phyloP scores from a whole-genome alignment of 2,888 invertebrate genomes.

The Melanophora roralis region DNA sequence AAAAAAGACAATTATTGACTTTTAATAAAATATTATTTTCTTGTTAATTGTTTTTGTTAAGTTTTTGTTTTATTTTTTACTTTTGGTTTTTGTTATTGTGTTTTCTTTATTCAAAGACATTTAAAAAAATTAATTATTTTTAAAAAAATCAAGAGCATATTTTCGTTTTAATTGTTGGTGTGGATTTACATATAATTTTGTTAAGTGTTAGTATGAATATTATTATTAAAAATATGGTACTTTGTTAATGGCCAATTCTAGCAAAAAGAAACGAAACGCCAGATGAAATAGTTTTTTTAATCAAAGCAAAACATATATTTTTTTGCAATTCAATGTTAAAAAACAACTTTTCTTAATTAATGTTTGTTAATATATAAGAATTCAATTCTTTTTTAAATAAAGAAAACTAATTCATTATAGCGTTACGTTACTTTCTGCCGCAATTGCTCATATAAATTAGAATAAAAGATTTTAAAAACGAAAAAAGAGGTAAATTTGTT shows the following conservation, averaged over 20 bases:
- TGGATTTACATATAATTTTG: conserved; percentile 14
- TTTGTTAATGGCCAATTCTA: background rate
- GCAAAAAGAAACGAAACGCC: background rate
- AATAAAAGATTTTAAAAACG: too few species aligned
- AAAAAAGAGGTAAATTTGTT: too few species aligned
- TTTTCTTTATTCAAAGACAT: background rate
- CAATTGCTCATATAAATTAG: too few species aligned
- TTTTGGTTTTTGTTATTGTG: conserved; percentile 20
- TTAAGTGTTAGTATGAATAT: conserved; percentile 58
- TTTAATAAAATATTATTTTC: background rate
- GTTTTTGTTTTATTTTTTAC: conserved; percentile 53
- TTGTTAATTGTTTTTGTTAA: conserved; percentile 59
- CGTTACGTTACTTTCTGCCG: too few species aligned
- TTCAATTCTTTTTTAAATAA: too few species aligned
- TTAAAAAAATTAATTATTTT: background rate
- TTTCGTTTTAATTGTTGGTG: conserved; percentile 13
- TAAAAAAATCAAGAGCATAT: background rate
- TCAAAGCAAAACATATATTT: too few species aligned
- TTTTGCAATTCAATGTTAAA: too few species aligned
- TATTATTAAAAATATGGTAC: background rate
- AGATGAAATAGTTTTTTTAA: background rate
- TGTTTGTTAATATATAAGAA: too few species aligned
- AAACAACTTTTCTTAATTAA: too few species aligned
- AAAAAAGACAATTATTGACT: conserved; percentile 16
- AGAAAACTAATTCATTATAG: too few species aligned